These are phyloP conservation scores for Epiblema foenella DNA, from an alignment of 2,888 invertebrate species.

Conservation along the genomic window DNA sequence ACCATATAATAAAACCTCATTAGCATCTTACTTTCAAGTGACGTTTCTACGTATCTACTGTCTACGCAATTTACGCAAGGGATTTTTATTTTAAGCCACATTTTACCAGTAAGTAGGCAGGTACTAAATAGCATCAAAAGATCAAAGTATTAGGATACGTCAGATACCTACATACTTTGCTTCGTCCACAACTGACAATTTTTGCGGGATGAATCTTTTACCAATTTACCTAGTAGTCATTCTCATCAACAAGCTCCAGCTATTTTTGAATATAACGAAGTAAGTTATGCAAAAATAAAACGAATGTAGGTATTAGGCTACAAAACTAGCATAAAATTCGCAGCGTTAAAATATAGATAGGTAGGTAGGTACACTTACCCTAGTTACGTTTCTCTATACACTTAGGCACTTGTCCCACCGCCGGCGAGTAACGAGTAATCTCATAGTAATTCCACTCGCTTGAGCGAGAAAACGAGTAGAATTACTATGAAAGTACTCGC, in stretches of 20 bases:
- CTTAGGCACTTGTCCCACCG: no score
- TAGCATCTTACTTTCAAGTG: constrained; percentile 5
- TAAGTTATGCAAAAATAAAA: background rate
- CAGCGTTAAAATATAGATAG: background rate
- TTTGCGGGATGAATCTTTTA: no score
- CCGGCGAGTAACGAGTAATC: no score
- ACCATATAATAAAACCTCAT: constrained; percentile 18
- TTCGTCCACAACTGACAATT: no score
- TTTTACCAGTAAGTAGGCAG: background rate
- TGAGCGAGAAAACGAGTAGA: no score
- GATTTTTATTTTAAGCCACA: background rate
- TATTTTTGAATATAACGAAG: background rate
- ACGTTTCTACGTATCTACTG: constrained; percentile 12
- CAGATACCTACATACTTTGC: no score
- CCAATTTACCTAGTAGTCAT: no score
- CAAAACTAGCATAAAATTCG: constrained; percentile 13
- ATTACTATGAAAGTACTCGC: no score
- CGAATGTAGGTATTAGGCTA: background rate
- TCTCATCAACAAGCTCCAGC: background rate
- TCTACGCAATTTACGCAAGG: background rate
- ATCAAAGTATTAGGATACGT: no score
- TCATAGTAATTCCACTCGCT: no score
- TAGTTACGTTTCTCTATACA: constrained; percentile 22
- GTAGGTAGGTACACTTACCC: constrained; percentile 13
- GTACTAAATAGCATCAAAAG: no score